Base-by-base conservation (phyloP, 1,140 invertebrate species). In the Lucilia cuprina region DNA sequence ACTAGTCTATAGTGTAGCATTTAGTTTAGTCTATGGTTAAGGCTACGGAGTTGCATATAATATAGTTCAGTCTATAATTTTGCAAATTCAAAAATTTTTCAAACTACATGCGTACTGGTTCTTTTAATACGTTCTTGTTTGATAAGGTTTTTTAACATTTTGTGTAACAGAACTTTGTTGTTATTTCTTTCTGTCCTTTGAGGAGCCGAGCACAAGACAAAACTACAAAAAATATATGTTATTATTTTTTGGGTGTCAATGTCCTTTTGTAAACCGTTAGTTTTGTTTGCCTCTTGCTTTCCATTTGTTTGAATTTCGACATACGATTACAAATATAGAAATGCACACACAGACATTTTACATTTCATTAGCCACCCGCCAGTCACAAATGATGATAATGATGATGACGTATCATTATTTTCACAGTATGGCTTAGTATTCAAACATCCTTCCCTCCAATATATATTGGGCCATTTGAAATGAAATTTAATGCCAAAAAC, bases 291-390 rank as follows among this genome's bases (percentile, higher is more conserved):
- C 13, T 60, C 50, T 60, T n/a, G 10, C 2, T 41, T 60, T 30
- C 25, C 25, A 30, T 30, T 75, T 75, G 21, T 34, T 75, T 41
- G 13, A 78, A 8, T n/a, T 78, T 41, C 30, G 34, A n/a, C 17
- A 41, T 78, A 47, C 35, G 34, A 34, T 75, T 75, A 60, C 25
- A 75, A 8, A 14, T 14, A 25, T 12, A 78, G 8, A 78, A 78
- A 78, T 47, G 35, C 75, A 19, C 50, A 78, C 47, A 78, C n/a
- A 34, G 34, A 19, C 50, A 60, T 60, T 78, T 78, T 47, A 78
- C 34, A 78, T 78, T 78, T 41, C 75, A 78, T 78, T 78, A 41
- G 17, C 34, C 34, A 78, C 75, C 30, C 75, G 75, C 75, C 75
- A 41, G 5, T 10, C 25, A 30, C 25, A 30, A n/a, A 34, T 10